These are phyloP conservation scores for Deilephila elpenor DNA, from an alignment of 2,888 invertebrate genomes.

Conservation along the genomic window DNA sequence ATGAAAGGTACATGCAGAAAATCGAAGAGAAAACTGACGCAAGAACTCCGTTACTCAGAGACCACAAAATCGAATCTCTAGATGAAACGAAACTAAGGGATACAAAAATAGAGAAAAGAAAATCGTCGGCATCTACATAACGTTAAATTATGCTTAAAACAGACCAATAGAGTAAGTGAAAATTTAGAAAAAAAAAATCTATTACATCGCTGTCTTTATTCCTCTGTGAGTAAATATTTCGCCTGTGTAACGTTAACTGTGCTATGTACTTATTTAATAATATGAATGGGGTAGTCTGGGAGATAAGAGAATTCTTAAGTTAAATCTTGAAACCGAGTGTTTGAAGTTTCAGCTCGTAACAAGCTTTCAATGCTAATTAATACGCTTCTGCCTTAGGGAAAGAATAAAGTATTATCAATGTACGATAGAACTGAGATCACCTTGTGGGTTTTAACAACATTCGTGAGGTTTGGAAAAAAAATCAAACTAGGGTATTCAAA, in stretches of 20 bases:
- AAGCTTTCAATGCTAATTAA: not conserved
- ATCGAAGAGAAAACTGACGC: constrained; percentile 74
- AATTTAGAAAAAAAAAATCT: constrained; percentile 25
- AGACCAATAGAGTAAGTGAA: constrained; percentile 68
- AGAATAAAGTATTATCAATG: no score
- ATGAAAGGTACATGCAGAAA: constrained; percentile 69
- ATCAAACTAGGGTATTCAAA: not conserved
- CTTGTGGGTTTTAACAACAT: no score
- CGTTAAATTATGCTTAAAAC: constrained; percentile 39
- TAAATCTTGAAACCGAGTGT: not conserved
- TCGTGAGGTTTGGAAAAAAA: not conserved
- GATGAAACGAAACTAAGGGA: constrained; percentile 78
- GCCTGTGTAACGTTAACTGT: constrained; percentile 14
- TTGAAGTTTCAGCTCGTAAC: not conserved
- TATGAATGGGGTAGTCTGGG: constrained; percentile 25
- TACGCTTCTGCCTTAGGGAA: no score
- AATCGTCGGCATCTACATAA: constrained; percentile 81
- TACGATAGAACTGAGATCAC: no score
- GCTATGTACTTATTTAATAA: constrained; percentile 16
- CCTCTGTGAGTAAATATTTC: constrained; percentile 16
- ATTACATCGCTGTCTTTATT: constrained; percentile 26
- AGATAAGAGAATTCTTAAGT: constrained; percentile 14
- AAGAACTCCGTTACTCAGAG: constrained; percentile 74
- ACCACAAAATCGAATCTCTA: constrained; percentile 79
- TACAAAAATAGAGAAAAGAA: constrained; percentile 75